These are phyloP conservation scores for Pteropus rufus DNA, from an alignment of 2,797 vertebrate genomes.

Conservation along the genomic window DNA sequence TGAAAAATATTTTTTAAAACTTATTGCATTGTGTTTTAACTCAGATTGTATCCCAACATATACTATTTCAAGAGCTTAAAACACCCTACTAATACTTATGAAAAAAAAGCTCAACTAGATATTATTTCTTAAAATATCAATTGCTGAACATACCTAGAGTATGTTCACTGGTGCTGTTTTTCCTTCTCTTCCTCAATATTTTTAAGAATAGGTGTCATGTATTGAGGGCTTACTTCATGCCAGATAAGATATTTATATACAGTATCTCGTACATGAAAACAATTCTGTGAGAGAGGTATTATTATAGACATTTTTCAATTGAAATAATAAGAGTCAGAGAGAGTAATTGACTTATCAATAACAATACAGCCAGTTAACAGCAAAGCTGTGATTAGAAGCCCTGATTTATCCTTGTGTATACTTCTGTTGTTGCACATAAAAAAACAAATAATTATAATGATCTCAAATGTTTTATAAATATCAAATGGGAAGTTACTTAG, in stretches of 20 bases:
- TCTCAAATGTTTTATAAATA: not conserved
- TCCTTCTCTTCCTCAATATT: not conserved
- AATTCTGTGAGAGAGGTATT: not conserved
- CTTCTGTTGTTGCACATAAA: not conserved
- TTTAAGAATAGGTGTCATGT: not conserved
- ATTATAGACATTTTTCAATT: not conserved
- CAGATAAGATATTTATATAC: not conserved
- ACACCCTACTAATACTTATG: not conserved
- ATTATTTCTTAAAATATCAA: not conserved
- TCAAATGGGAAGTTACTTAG: not conserved
- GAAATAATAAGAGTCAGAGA: not conserved
- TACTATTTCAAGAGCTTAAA: not conserved
- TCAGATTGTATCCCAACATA: not conserved
- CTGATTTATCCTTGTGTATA: not conserved
- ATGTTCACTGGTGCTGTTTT: not conserved
- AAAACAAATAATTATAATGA: not conserved
- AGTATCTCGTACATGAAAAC: not conserved
- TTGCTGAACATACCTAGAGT: not conserved
- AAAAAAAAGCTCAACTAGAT: not conserved
- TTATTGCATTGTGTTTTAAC: not conserved
- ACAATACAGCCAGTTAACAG: not conserved
- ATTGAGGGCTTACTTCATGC: constrained; percentile 1
- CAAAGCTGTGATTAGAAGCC: not conserved
- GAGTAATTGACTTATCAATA: constrained; percentile 5
- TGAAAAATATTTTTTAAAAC: too few species aligned